These are phyloP conservation scores for Echiichthys vipera DNA, from an alignment of 2,797 vertebrate genomes.

Conservation along the genomic window DNA sequence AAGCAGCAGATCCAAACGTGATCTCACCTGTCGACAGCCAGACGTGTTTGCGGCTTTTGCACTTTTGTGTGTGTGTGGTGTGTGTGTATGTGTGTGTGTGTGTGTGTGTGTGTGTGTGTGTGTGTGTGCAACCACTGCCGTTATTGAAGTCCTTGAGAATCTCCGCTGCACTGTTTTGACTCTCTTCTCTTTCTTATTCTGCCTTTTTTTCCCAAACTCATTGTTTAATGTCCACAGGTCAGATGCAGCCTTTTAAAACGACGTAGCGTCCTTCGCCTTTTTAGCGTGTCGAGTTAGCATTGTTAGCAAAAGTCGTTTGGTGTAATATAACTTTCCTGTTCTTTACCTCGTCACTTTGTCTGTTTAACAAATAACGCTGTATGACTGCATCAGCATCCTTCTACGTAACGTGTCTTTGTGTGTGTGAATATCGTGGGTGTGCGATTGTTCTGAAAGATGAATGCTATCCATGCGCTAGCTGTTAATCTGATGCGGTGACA, in stretches of 20 bases:
- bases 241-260: not conserved
- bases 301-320: not conserved
- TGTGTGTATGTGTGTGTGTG: too few relatives aligned
- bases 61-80: too few relatives aligned
- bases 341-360: slow-evolving; percentile 9
- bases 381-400: not conserved
- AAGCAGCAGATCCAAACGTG: not conserved
- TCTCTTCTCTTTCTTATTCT: slow-evolving; percentile 9
- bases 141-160: slow-evolving; percentile 37
- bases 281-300: slow-evolving; percentile 29
- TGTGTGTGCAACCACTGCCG: not conserved
- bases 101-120: too few relatives aligned
- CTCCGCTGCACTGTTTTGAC: slow-evolving; percentile 26
- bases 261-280: not conserved
- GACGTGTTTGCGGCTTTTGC: slow-evolving; percentile 7
- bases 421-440: slow-evolving; percentile 19
- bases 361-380: not conserved
- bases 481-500: slow-evolving; percentile 16
- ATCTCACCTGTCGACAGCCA: slow-evolving; percentile 7
- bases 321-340: slow-evolving; percentile 14
- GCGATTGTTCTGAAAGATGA: slow-evolving; percentile 19
- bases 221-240: slow-evolving; percentile 1
- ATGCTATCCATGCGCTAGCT: not conserved
- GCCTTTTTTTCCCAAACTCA: not conserved
- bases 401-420: not conserved